Evolutionary conservation across 2,797 vertebrate genomes (phyloP).

Genomic region (Rhinogobio ventralis): DNA sequence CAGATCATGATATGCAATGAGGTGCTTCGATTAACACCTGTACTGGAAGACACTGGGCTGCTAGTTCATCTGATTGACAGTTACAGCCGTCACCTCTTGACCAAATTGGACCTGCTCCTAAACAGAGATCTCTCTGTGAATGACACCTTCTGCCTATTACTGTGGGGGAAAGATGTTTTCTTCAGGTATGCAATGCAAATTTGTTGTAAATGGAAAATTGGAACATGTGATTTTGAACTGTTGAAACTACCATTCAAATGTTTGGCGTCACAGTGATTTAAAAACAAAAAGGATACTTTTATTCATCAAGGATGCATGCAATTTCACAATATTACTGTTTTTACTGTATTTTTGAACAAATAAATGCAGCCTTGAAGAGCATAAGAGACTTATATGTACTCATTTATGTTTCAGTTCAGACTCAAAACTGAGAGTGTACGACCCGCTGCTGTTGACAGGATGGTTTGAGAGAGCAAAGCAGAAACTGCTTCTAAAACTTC

Average conservation of each 20-base stretch:
- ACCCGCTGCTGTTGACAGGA: conserved; percentile 53
- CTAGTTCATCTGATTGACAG: conserved; percentile 41
- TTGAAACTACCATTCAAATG: not conserved
- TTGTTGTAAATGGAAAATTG: not conserved
- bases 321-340: not conserved
- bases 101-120: conserved; percentile 61
- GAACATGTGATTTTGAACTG: not conserved
- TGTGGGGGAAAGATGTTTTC: conserved; percentile 55
- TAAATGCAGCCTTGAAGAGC: not conserved
- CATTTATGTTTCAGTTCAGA: conserved; percentile 60
- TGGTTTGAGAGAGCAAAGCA: conserved; percentile 56
- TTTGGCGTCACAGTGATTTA: too few species aligned
- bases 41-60: conserved; percentile 10
- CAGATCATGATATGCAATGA: not conserved
- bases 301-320: not conserved
- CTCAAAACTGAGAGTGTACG: conserved; percentile 22
- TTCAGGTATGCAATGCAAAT: not conserved
- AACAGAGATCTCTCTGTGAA: conserved; percentile 34
- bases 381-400: not conserved
- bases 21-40: conserved; percentile 41
- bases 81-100: conserved; percentile 53
- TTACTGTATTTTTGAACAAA: not conserved
- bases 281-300: too few species aligned
- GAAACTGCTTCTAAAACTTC: conserved; percentile 53
- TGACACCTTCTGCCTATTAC: conserved; percentile 53